Evolutionary conservation across 2,113 vertebrate species (phyloP).

Genomic region (Gopherus evgoodei): DNA sequence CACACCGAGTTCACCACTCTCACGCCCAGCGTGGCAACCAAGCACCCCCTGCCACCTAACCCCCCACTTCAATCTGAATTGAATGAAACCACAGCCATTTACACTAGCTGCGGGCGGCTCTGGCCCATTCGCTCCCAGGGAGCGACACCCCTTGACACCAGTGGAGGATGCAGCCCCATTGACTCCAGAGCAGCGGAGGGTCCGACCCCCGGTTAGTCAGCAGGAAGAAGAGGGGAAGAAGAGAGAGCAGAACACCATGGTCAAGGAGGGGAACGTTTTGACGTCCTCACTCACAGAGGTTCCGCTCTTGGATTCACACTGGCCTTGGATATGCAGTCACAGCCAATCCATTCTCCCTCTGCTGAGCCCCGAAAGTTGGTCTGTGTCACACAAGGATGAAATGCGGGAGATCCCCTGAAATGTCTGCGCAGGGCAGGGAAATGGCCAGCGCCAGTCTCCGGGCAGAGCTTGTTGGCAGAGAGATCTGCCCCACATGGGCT

Average conservation of each 20-base stretch:
- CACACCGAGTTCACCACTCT: rapidly evolving
- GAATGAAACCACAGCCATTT: neutral
- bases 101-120: neutral
- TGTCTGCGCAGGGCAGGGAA: neutral
- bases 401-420: neutral
- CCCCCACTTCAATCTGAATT: no score
- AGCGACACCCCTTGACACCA: neutral
- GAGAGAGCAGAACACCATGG: neutral
- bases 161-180: neutral
- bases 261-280: neutral
- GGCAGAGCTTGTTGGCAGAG: rapidly evolving
- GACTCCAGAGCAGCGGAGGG: neutral
- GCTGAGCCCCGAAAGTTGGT: neutral
- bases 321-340: neutral
- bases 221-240: neutral
- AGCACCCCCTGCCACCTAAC: neutral
- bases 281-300: neutral
- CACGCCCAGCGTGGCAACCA: neutral
- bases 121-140: neutral
- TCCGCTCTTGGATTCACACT: neutral
- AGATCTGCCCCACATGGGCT: neutral
- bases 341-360: rapidly evolving
- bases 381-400: neutral
- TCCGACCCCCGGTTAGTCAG: neutral
- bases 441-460: neutral